Conservation (phyloP, 2,797 vertebrate species). For the Pagetopsis macropterus region DNA sequence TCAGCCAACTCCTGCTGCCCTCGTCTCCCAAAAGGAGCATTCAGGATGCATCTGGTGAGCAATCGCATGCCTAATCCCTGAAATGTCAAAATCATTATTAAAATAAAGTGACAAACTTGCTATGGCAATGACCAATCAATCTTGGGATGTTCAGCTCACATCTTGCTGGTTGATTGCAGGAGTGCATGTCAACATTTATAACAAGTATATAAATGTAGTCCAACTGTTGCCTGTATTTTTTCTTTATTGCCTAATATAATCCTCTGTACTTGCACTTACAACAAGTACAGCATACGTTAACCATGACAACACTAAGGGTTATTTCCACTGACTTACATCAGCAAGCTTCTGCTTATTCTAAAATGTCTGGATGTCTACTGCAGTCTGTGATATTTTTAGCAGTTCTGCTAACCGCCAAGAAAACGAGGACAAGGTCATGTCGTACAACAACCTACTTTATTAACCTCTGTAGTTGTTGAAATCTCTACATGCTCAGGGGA, state of each 20-base stretch:
- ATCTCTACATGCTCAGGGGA: not conserved
- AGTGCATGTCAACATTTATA: not conserved
- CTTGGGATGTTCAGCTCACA: not conserved
- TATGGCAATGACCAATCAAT: not conserved
- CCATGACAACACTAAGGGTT: not conserved
- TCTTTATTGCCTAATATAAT: not conserved
- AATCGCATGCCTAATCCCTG: slow-evolving; percentile 1
- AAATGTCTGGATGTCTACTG: slow-evolving; percentile 3
- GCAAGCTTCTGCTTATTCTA: slow-evolving; percentile 14
- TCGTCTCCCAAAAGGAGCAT: slow-evolving; percentile 36
- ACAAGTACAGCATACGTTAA: not conserved
- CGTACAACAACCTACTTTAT: not conserved
- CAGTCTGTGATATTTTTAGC: slow-evolving; percentile 49
- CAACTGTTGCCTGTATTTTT: not conserved
- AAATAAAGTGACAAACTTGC: not conserved
- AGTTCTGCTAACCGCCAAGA: slow-evolving; percentile 23
- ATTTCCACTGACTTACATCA: slow-evolving; percentile 8
- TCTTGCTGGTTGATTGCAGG: not conserved
- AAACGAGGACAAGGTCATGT: slow-evolving; percentile 42
- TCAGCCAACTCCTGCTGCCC: slow-evolving; percentile 84
- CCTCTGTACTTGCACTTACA: not conserved
- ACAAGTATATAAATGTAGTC: not conserved
- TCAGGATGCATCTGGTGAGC: slow-evolving; percentile 45
- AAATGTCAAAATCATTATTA: slow-evolving; percentile 1
- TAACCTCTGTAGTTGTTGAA: slow-evolving; percentile 18